A percentile compares a stretch with the other conserved stretches of the same genome.
These are phyloP conservation scores for Clytia hemisphaerica DNA, from an alignment of 30 jellyfish, hydroid and myxozoan genomes.

Conservation along the genomic window DNA sequence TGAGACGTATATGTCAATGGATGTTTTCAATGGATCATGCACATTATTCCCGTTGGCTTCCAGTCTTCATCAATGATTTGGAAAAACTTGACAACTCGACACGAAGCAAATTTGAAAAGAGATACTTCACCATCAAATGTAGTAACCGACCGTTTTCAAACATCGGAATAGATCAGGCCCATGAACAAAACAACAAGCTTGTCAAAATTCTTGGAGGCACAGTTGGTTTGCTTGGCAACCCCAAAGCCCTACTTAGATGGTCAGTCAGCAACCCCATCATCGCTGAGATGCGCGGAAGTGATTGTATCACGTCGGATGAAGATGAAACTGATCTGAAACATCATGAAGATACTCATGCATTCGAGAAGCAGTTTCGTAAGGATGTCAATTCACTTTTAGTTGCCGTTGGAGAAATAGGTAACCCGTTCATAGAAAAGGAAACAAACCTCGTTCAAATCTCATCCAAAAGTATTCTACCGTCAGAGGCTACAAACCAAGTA, in stretches of 20 bases:
- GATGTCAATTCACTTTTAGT: background rate
- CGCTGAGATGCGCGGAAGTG: background rate
- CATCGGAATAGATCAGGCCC: constrained; percentile 48
- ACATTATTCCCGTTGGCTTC: constrained; percentile 20
- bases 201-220: constrained; percentile 42
- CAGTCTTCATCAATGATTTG: constrained; percentile 6
- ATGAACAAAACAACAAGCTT: constrained; percentile 41
- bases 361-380: constrained; percentile 8
- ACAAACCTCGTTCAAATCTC: no score
- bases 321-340: background rate
- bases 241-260: constrained; percentile 25
- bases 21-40: constrained; percentile 29
- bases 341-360: constrained; percentile 13
- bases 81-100: background rate
- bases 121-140: constrained; percentile 17
- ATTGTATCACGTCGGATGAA: background rate
- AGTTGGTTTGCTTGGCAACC: constrained; percentile 17
- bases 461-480: no score
- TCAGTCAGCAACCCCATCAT: constrained; percentile 38
- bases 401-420: background rate
- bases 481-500: no score
- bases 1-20: constrained; percentile 5
- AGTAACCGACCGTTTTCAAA: constrained; percentile 7
- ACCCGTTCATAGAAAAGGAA: background rate
- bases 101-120: constrained; percentile 26